These are phyloP conservation scores for Paramuricea clavata DNA, from an alignment of 92 coral and sea anemone genomes.

Conservation along the genomic window DNA sequence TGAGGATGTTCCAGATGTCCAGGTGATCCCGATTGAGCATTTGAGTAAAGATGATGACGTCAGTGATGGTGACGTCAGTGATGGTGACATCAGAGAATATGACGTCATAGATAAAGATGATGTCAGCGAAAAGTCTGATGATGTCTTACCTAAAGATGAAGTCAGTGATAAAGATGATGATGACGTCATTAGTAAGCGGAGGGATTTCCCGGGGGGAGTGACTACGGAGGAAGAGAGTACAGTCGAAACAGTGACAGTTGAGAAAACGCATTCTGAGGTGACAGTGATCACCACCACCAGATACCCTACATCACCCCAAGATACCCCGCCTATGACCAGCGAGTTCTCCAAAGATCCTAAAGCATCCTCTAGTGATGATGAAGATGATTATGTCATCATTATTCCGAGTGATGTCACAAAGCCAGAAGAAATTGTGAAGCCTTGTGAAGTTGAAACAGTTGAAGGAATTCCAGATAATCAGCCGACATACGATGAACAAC, in stretches of 20 bases:
- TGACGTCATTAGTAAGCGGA: neutral
- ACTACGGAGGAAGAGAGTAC: conserved; percentile 11
- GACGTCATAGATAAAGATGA: neutral
- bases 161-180: neutral
- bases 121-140: neutral
- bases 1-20: conserved; percentile 3
- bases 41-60: neutral
- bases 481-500: conserved; percentile 4
- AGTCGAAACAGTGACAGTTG: conserved; percentile 32
- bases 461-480: neutral
- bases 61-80: neutral
- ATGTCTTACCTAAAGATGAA: neutral
- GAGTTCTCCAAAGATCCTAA: neutral
- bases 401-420: conserved; percentile 5
- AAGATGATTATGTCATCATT: conserved; percentile 15
- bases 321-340: conserved; percentile 1
- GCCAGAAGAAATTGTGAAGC: neutral
- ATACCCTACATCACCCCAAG: neutral
- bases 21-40: neutral
- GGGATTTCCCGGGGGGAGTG: neutral
- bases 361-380: conserved; percentile 22
- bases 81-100: conserved; percentile 6
- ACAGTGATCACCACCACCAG: conserved; percentile 24
- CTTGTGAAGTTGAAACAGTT: neutral
- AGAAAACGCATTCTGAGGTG: conserved; percentile 40